These are phyloP conservation scores for Ericerus pela DNA, from an alignment of 1,140 invertebrate species.

Conservation along the genomic window DNA sequence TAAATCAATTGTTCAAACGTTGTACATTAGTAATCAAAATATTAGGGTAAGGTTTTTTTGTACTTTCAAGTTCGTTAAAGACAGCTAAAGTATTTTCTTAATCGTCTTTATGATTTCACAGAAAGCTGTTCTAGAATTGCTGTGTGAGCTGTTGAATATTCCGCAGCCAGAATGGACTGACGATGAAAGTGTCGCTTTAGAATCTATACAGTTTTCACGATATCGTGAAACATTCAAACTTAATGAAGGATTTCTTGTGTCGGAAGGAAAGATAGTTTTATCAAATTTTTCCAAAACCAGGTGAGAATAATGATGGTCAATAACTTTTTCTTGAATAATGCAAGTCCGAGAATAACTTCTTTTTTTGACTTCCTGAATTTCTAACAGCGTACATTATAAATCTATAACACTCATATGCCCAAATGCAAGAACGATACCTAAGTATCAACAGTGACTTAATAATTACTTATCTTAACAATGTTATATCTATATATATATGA, in stretches of 20 bases:
- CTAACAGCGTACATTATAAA: too few relatives aligned
- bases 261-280: constrained; percentile 67
- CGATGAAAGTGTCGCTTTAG: constrained; percentile 70
- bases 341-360: too few relatives aligned
- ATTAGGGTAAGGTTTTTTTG: constrained; percentile 50
- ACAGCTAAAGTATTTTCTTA: too few relatives aligned
- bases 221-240: constrained; percentile 68
- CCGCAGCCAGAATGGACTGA: constrained; percentile 80
- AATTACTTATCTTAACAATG: too few relatives aligned
- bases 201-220: constrained; percentile 65
- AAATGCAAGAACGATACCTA: too few relatives aligned
- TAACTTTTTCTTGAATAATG: too few relatives aligned
- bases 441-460: too few relatives aligned
- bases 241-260: constrained; percentile 79
- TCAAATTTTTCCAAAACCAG: constrained; percentile 59
- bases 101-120: too few relatives aligned
- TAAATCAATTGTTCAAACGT: constrained; percentile 66
- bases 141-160: constrained; percentile 30
- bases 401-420: too few relatives aligned
- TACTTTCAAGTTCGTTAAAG: background rate
- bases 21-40: constrained; percentile 75
- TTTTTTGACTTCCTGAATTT: too few relatives aligned
- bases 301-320: too few relatives aligned
- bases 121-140: constrained; percentile 52
- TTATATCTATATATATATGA: too few relatives aligned